Conservation (phyloP, 2,113 vertebrate species). For the Zootoca vivipara region DNA sequence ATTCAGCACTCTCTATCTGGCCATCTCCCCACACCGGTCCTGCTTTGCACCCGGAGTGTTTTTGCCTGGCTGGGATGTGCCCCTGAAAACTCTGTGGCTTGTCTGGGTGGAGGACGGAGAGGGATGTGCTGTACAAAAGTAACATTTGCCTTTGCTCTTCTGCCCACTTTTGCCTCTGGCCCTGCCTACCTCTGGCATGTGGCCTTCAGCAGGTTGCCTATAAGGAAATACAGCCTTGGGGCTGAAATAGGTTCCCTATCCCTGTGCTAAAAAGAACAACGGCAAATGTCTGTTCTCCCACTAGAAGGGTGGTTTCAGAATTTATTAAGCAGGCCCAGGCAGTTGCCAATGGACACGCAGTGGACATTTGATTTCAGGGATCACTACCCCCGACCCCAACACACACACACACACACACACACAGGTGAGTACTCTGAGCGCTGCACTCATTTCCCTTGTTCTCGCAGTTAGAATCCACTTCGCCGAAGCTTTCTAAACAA, state of each 20-base stretch:
- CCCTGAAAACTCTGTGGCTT: too few relatives aligned
- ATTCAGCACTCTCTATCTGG: too few relatives aligned
- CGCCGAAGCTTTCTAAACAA: neutral
- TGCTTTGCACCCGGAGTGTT: too few relatives aligned
- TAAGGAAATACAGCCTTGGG: too few relatives aligned
- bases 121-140: too few relatives aligned
- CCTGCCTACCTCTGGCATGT: neutral
- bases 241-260: neutral
- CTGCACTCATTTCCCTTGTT: neutral
- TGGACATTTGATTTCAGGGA: neutral
- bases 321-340: neutral
- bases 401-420: neutral
- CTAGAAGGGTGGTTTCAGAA: neutral
- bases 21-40: too few relatives aligned
- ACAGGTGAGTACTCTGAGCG: neutral
- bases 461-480: neutral
- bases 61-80: too few relatives aligned
- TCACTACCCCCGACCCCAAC: neutral
- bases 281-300: neutral
- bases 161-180: too few relatives aligned
- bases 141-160: too few relatives aligned
- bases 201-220: too few relatives aligned
- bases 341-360: neutral
- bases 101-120: too few relatives aligned
- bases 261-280: neutral